phyloP scores from a whole-genome alignment of 2,797 vertebrate genomes.

The Semotilus atromaculatus region DNA sequence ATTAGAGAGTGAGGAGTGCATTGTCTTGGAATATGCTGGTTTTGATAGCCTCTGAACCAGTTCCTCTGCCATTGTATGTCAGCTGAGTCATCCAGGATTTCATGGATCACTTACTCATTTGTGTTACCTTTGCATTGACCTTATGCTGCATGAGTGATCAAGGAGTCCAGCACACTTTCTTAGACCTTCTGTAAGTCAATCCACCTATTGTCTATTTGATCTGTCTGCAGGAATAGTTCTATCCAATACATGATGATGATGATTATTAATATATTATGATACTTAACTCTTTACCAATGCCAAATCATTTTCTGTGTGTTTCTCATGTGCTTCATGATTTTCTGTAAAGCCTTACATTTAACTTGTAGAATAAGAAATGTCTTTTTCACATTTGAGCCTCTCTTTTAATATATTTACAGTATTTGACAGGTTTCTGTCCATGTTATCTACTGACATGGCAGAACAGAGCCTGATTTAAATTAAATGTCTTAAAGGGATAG shows the following conservation, averaged over 20 bases:
- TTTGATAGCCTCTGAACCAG: neutral
- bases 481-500: neutral
- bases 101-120: constrained; percentile 35
- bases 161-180: neutral
- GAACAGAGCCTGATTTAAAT: neutral
- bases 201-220: neutral
- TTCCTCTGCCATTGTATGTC: constrained; percentile 13
- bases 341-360: neutral
- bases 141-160: constrained; percentile 25
- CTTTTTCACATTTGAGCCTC: no score
- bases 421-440: neutral
- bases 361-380: neutral
- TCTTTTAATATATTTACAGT: neutral
- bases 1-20: neutral
- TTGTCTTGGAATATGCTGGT: constrained; percentile 17
- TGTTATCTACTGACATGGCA: neutral
- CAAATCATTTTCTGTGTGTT: neutral
- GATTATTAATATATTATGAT: neutral
- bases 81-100: constrained; percentile 31
- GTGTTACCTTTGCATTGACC: constrained; percentile 17
- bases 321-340: neutral
- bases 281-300: neutral
- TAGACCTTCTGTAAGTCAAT: neutral
- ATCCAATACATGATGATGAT: neutral
- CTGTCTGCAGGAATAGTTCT: neutral